Percentiles rank a stretch among this genome's conserved stretches.
Evolutionary conservation across 2,888 invertebrate species (phyloP).

Genomic region (Phasia obesa): DNA sequence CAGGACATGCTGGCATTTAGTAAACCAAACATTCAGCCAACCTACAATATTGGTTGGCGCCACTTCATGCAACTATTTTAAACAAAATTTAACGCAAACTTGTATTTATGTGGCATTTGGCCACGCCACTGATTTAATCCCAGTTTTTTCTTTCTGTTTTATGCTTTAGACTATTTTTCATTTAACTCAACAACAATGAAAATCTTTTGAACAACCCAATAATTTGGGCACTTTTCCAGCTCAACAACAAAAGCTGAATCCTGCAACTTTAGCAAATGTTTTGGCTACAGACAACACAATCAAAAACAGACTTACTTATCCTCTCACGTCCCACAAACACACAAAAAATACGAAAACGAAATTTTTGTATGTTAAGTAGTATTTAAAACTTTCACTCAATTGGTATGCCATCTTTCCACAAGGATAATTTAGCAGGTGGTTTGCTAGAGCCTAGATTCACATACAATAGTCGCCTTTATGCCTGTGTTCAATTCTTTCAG

Average conservation of each 20-base stretch:
- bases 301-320: conserved; percentile 11
- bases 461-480: conserved; percentile 90
- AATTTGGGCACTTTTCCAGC: conserved; percentile 72
- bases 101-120: conserved; percentile 65
- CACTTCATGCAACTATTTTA: conserved; percentile 57
- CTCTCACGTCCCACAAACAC: conserved; percentile 6
- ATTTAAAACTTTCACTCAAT: conserved; percentile 85
- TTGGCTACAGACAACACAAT: conserved; percentile 57
- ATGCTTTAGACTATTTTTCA: conserved; percentile 27
- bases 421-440: conserved; percentile 90
- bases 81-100: conserved; percentile 39
- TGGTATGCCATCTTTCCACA: conserved; percentile 95
- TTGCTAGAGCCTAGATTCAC: conserved; percentile 96
- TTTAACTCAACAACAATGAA: conserved; percentile 67
- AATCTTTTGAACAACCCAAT: conserved; percentile 69
- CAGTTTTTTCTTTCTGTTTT: conserved; percentile 11
- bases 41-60: conserved; percentile 67
- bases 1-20: conserved; percentile 55
- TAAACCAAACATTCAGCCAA: conserved; percentile 60
- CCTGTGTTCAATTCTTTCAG: conserved; percentile 92
- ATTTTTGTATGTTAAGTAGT: conserved; percentile 24
- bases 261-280: conserved; percentile 65
- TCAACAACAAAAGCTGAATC: conserved; percentile 59
- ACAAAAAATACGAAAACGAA: neutral
- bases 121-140: conserved; percentile 59